A percentile compares a stretch with the other conserved stretches of the same genome.
These are phyloP conservation scores for Nasonia giraulti DNA, from an alignment of 1,140 invertebrate species.

Conservation along the genomic window DNA sequence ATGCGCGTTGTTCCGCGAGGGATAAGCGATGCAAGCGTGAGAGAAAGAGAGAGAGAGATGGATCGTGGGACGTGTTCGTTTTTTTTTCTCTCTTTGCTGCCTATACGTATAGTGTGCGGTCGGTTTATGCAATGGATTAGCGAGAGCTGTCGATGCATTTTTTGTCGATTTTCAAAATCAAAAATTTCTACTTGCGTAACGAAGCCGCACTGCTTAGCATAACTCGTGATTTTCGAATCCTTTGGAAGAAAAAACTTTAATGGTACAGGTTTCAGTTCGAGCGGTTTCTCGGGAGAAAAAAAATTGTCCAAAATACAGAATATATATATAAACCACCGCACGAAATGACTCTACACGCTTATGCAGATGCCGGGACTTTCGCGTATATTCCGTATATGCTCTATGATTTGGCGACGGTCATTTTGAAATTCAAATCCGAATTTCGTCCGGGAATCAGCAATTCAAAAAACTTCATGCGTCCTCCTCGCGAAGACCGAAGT, in stretches of 20 bases:
- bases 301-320: not conserved
- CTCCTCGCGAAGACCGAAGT: not conserved
- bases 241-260: not conserved
- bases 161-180: too few species aligned
- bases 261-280: not conserved
- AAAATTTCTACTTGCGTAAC: too few species aligned
- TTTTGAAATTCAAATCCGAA: slow-evolving; percentile 11
- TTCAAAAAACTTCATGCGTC: slow-evolving; percentile 10
- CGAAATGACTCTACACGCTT: not conserved
- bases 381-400: not conserved
- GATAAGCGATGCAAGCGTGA: not conserved
- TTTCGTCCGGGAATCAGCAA: not conserved
- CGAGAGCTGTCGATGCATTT: too few species aligned
- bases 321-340: not conserved
- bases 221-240: not conserved
- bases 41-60: not conserved
- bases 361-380: not conserved
- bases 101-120: too few species aligned
- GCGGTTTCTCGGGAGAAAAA: not conserved
- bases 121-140: too few species aligned
- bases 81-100: too few species aligned
- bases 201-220: not conserved
- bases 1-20: not conserved
- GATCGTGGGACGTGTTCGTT: too few species aligned
- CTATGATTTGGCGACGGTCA: slow-evolving; percentile 1